Percentiles rank a stretch among this genome's conserved stretches.
Conservation (phyloP, 2,888 invertebrate species). For the Escarpia spicata region DNA sequence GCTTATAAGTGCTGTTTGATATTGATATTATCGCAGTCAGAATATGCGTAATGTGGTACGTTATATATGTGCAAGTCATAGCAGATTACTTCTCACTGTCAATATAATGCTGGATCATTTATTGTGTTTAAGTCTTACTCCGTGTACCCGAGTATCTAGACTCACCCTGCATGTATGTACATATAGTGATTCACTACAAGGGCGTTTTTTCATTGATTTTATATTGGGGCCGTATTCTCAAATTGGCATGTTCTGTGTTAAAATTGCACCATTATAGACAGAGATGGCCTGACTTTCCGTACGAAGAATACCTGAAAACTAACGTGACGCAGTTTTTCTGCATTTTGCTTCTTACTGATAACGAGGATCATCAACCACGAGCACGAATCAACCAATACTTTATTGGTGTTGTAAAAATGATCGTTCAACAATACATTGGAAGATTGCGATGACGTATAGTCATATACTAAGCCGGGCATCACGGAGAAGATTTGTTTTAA, state of each 20-base stretch:
- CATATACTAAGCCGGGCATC: no score
- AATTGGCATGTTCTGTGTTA: not conserved
- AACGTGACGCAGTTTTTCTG: no score
- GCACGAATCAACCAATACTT: no score
- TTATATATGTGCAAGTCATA: not conserved
- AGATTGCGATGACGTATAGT: no score
- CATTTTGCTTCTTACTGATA: no score
- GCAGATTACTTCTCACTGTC: not conserved
- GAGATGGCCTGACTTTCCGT: no score
- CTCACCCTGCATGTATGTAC: not conserved
- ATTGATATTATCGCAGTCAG: not conserved
- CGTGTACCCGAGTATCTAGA: not conserved
- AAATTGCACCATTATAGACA: no score
- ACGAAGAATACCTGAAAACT: no score
- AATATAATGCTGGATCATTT: not conserved
- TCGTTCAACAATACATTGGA: no score
- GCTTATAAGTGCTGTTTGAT: not conserved
- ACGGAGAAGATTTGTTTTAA: no score
- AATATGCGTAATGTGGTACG: not conserved
- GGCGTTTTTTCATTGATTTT: not conserved
- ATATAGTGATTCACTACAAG: not conserved
- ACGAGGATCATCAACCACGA: no score
- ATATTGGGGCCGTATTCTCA: not conserved
- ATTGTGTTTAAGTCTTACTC: not conserved
- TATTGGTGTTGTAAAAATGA: no score